Evolutionary conservation across 2,888 invertebrate genomes (phyloP).

Genomic region (Synanthedon vespiformis): DNA sequence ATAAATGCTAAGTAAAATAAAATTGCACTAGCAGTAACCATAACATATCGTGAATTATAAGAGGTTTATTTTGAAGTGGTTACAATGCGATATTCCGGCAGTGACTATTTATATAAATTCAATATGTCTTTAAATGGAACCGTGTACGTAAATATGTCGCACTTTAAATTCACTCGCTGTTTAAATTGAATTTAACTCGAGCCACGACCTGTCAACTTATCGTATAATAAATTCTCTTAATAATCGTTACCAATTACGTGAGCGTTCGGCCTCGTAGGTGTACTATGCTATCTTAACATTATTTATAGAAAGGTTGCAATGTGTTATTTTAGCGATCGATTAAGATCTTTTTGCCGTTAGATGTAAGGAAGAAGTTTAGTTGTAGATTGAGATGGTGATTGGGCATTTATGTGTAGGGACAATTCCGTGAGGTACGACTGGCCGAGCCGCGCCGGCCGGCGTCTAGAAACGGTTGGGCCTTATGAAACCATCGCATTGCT

Average conservation of each 20-base stretch:
- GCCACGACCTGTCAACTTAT: constrained; percentile 52
- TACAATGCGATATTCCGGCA: constrained; percentile 7
- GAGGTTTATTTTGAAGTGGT: not conserved
- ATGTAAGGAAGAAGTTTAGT: constrained; percentile 47
- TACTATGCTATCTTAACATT: constrained; percentile 23
- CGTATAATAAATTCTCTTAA: constrained; percentile 58
- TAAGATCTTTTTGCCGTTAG: constrained; percentile 45
- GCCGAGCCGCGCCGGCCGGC: constrained; percentile 26
- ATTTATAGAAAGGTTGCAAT: constrained; percentile 33
- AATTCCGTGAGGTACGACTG: constrained; percentile 31
- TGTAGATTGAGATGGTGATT: constrained; percentile 34
- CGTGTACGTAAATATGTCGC: constrained; percentile 40
- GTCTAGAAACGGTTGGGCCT: constrained; percentile 38
- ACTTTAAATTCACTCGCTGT: constrained; percentile 33
- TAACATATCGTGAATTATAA: too few species aligned
- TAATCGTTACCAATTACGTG: constrained; percentile 62
- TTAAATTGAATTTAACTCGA: constrained; percentile 39
- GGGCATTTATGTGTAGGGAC: constrained; percentile 24
- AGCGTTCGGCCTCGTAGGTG: constrained; percentile 45
- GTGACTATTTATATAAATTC: constrained; percentile 10
- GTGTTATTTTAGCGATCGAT: constrained; percentile 33
- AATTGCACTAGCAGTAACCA: too few species aligned
- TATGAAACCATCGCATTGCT: constrained; percentile 48
- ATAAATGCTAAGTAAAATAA: too few species aligned
- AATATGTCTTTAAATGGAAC: constrained; percentile 18